phyloP scores from a whole-genome alignment of 2,888 invertebrate species.

The Phragmatobia fuliginosa region DNA sequence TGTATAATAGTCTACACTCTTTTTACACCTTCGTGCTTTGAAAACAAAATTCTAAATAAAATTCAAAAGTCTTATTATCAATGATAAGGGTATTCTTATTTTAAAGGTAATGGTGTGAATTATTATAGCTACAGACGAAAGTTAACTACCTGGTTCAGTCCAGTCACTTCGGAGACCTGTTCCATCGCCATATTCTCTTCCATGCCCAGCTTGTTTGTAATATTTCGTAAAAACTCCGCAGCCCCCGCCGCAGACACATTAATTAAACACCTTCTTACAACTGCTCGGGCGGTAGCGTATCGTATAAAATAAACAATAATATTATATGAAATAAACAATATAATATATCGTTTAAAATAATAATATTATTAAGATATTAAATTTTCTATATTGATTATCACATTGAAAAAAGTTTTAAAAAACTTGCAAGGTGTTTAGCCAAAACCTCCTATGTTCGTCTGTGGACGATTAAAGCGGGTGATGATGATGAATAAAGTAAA shows the following conservation, averaged over 20 bases:
- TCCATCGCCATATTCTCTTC: conserved; percentile 59
- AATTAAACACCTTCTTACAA: conserved; percentile 76
- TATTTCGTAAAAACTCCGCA: conserved; percentile 47
- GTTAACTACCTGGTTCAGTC: conserved; percentile 72
- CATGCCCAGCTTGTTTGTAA: conserved; percentile 44
- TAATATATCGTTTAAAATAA: no score
- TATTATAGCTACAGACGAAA: conserved; percentile 12
- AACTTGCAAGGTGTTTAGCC: no score
- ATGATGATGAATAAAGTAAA: background rate
- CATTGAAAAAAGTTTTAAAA: no score
- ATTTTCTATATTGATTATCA: no score
- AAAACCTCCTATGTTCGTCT: no score
- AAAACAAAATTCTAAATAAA: no score
- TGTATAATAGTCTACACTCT: no score
- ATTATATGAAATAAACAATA: no score
- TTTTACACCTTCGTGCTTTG: no score
- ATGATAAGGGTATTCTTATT: background rate
- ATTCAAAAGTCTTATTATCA: no score
- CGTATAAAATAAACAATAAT: conserved; percentile 36
- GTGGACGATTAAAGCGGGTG: no score
- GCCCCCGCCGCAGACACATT: conserved; percentile 63
- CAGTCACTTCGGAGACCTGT: conserved; percentile 65
- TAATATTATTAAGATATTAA: no score
- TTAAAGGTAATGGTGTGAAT: background rate
- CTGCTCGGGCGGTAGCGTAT: conserved; percentile 65